Evolutionary conservation across 2,888 invertebrate species (phyloP), one percentile per base, ranked within the genome.

Genomic region (Lamproptera curius): DNA sequence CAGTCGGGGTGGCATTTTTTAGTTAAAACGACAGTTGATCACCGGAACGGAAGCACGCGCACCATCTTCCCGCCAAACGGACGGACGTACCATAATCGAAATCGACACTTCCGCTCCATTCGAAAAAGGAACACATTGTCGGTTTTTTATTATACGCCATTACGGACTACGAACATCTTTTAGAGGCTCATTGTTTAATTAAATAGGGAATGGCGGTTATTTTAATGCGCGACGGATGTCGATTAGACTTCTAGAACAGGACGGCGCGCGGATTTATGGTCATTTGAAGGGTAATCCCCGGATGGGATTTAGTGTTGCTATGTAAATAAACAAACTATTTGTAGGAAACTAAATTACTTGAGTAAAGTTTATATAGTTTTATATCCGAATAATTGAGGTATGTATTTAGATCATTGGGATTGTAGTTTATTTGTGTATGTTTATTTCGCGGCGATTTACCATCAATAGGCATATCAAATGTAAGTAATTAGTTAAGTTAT

Each of bases 31-130:
- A 44, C 44, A 49, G 44, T 43, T 44, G 44, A 49, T 49, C 36
- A 41, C 33, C 60, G 56, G 52, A 58, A 41, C 68, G 70, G 73
- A 73, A 72, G 57, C 64, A 63, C 63, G 58, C 65, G 67, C 65
- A 65, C 67, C 70, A 61, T 68, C 68, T 66, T 67, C 69, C 70
- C 69, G 69, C 69, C 65, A 63, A 63, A 65, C 68, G 65, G 63
- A 60, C 65, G 67, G 68, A 64, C 63, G 63, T 58, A 54, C 65
- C 72, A 71, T 73, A 74, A 71, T 74, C 71, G 73, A 74, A 72
- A 73, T 67, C 70, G 70, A 72, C 70, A 70, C 76, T 67, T 71
- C 71, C 75, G 72, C 62, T 57, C 57, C 57, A 54, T 67, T 69
- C 65, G 61, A 66, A 73, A 72, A 70, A 67, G 68, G 70, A 70